A percentile compares a stretch with the other conserved stretches of the same genome.
Conservation (phyloP, 2,888 invertebrate species). For the Sinohyriopsis cumingii region DNA sequence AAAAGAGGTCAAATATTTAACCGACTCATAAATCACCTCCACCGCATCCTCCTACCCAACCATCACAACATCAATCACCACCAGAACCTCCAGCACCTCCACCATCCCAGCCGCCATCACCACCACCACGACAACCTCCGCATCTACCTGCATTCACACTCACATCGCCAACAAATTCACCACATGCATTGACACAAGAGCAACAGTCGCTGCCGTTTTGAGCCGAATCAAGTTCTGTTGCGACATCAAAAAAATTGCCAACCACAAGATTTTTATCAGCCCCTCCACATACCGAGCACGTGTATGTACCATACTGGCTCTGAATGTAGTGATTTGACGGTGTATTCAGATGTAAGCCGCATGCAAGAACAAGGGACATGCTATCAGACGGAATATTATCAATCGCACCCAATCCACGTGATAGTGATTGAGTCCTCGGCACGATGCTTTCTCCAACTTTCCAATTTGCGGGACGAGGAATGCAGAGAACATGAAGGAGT, state of each 20-base stretch:
- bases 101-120: no score
- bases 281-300: constrained; percentile 49
- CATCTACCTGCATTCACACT: no score
- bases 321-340: constrained; percentile 67
- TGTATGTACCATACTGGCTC: constrained; percentile 36
- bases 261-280: not conserved
- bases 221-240: not conserved
- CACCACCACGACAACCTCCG: no score
- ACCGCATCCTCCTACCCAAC: not conserved
- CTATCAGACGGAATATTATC: constrained; percentile 59
- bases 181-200: no score
- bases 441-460: constrained; percentile 21
- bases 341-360: constrained; percentile 69
- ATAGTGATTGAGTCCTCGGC: constrained; percentile 5
- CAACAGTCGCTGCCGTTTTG: no score
- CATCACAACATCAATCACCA: constrained; percentile 23
- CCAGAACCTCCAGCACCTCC: constrained; percentile 16
- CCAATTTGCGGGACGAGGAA: constrained; percentile 66
- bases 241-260: constrained; percentile 8
- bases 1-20: not conserved
- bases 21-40: constrained; percentile 7
- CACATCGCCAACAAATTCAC: no score
- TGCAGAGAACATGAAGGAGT: constrained; percentile 74
- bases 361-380: constrained; percentile 71
- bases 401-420: constrained; percentile 18